phyloP scores from a whole-genome alignment of 1,140 invertebrate species.

The Holotrichia oblita region DNA sequence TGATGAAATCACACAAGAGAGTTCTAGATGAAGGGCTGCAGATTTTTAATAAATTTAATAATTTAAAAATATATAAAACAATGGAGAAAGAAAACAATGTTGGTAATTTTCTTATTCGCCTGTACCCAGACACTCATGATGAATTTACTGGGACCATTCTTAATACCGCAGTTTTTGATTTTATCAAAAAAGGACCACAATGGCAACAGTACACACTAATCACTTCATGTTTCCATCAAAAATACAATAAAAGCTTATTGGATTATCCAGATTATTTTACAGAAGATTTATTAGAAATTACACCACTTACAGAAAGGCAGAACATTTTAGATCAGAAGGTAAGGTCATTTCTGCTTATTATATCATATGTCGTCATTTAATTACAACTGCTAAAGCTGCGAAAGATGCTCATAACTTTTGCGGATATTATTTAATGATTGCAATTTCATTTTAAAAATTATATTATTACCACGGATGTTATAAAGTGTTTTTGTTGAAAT shows the following conservation, averaged over 20 bases:
- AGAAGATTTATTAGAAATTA: constrained; percentile 15
- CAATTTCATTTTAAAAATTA: too few species aligned
- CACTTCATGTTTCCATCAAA: not conserved
- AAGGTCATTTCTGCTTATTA: not conserved
- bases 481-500: too few species aligned
- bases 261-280: constrained; percentile 24
- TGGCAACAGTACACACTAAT: not conserved
- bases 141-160: not conserved
- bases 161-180: not conserved
- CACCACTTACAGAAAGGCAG: constrained; percentile 1
- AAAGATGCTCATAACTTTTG: too few species aligned
- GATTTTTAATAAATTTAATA: not conserved
- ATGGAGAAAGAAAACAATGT: not conserved
- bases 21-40: not conserved
- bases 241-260: not conserved
- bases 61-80: constrained; percentile 5
- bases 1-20: not conserved
- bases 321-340: not conserved
- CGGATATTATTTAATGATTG: not conserved
- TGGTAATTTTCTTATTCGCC: not conserved
- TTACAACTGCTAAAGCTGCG: too few species aligned
- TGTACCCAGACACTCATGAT: not conserved
- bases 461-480: too few species aligned
- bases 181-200: not conserved
- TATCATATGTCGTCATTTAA: not conserved